These are phyloP conservation scores for Tetramorium simillimum DNA, from an alignment of 1,140 invertebrate species.

Conservation along the genomic window DNA sequence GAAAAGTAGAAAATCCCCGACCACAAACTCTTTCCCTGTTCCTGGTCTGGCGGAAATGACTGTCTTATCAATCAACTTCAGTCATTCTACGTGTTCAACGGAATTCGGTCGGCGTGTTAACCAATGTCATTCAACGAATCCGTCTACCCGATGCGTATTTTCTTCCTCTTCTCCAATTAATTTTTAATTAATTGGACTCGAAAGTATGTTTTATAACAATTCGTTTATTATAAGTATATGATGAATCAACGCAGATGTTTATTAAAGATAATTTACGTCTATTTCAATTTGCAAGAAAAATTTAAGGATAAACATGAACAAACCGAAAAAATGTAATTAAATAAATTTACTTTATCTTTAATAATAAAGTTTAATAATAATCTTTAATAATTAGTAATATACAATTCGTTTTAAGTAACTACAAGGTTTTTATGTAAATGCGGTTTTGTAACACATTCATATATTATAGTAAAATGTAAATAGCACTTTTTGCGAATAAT, in stretches of 20 bases:
- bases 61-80: background rate
- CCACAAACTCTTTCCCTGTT: slow-evolving; percentile 25
- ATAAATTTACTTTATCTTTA: background rate
- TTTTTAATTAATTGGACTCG: slow-evolving; percentile 15
- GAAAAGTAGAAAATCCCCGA: slow-evolving; percentile 24
- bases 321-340: background rate
- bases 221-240: background rate
- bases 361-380: too few species aligned
- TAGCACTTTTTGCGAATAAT: background rate
- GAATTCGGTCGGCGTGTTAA: background rate
- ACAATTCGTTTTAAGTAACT: background rate
- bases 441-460: background rate
- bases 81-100: background rate
- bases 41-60: background rate
- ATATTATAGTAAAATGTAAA: background rate
- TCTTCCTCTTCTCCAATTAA: background rate
- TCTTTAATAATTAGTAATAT: background rate
- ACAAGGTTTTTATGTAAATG: background rate
- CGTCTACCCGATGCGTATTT: background rate
- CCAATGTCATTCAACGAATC: slow-evolving; percentile 30
- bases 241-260: background rate
- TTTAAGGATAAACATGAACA: background rate
- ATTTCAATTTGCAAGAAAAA: background rate
- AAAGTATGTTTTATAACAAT: background rate
- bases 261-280: background rate